A percentile compares a stretch with the other conserved stretches of the same genome.
Conservation (phyloP, 2,797 vertebrate species). For the Premnoplex brunnescens region DNA sequence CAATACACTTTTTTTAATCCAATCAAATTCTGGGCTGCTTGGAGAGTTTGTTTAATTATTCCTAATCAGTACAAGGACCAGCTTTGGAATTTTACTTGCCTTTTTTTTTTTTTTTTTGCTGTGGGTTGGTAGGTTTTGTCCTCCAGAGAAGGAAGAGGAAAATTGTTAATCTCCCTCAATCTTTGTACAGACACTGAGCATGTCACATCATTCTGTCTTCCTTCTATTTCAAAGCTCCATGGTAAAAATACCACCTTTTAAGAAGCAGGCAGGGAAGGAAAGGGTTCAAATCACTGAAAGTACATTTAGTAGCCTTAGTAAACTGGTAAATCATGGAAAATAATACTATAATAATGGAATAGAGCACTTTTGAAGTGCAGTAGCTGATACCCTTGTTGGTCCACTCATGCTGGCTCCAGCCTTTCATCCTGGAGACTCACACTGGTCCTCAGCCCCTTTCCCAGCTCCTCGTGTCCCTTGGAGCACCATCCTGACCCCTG, state of each 20-base stretch:
- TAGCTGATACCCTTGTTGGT: fast-evolving
- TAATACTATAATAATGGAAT: fast-evolving
- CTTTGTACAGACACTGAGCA: neutral
- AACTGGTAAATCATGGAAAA: neutral
- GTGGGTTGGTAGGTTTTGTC: neutral
- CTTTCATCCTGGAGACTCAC: fast-evolving
- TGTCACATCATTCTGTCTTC: fast-evolving
- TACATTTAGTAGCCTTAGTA: neutral
- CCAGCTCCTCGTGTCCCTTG: no score
- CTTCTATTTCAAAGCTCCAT: neutral
- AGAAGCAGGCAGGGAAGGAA: neutral
- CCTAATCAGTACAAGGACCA: neutral
- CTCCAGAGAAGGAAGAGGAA: neutral
- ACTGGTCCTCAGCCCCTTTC: neutral
- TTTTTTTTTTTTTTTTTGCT: neutral
- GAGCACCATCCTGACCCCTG: neutral
- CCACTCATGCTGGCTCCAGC: no score
- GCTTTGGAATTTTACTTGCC: neutral
- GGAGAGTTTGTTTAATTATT: constrained; percentile 52
- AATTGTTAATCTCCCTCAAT: neutral
- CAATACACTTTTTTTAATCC: constrained; percentile 86
- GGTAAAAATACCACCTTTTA: neutral
- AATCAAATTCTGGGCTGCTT: constrained; percentile 68
- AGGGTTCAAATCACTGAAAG: neutral
- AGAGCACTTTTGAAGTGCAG: neutral